phyloP scores from a whole-genome alignment of 2,888 invertebrate genomes.

The Leptura quadrifasciata region DNA sequence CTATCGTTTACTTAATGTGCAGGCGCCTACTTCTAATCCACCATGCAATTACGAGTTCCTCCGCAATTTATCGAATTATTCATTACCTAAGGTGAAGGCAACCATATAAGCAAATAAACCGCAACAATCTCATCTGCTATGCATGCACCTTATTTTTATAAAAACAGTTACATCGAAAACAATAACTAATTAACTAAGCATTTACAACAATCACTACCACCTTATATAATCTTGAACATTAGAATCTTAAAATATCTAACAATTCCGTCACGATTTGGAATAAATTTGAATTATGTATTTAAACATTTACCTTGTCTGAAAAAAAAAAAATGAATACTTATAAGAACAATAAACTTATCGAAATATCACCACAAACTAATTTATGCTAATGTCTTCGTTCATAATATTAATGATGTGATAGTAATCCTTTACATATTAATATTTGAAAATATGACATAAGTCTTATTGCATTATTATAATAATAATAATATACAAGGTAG shows the following conservation, averaged over 20 bases:
- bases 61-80: neutral
- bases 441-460: neutral
- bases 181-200: conserved; percentile 11
- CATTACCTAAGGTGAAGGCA: neutral
- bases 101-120: neutral
- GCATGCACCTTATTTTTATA: conserved; percentile 24
- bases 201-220: conserved; percentile 2
- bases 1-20: neutral
- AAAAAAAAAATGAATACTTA: no score
- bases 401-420: neutral
- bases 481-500: neutral
- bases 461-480: no score
- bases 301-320: neutral
- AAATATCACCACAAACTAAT: neutral
- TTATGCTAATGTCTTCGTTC: neutral
- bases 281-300: conserved; percentile 16
- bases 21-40: neutral
- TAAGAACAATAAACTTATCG: no score
- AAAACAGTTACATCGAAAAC: conserved; percentile 30
- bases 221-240: conserved; percentile 21
- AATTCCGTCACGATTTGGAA: conserved; percentile 21
- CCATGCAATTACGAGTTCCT: neutral
- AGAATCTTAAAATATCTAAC: conserved; percentile 19
- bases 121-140: conserved; percentile 12
- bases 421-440: neutral